Percentiles rank a stretch among this genome's conserved stretches.
These are phyloP conservation scores for Gallinago media DNA, from an alignment of 2,113 vertebrate species.

Conservation along the genomic window DNA sequence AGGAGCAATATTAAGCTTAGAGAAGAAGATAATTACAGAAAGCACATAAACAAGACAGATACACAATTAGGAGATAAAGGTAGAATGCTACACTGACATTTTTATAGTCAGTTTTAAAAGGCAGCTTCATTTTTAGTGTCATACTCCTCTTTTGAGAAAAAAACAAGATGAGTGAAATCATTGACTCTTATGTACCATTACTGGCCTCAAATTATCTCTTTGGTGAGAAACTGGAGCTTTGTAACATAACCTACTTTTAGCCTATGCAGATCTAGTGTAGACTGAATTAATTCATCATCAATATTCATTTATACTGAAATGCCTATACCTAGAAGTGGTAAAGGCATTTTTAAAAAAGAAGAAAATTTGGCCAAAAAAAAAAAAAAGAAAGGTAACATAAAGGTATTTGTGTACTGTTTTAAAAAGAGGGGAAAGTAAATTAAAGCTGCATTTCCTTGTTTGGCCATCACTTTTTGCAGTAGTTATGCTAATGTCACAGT, in stretches of 20 bases:
- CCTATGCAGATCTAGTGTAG: slow-evolving; percentile 2
- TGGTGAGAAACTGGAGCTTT: slow-evolving; percentile 17
- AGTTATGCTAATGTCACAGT: not conserved
- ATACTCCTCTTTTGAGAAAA: not conserved
- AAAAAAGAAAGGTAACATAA: not conserved
- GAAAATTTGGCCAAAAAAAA: not conserved
- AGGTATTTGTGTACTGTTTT: not conserved
- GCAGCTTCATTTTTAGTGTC: not conserved
- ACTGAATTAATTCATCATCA: slow-evolving; percentile 57
- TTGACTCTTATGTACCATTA: slow-evolving; percentile 21
- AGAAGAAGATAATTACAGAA: not conserved
- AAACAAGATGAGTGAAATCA: slow-evolving; percentile 10
- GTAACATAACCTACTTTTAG: slow-evolving; percentile 60
- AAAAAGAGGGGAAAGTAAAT: not conserved
- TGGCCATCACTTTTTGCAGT: not conserved
- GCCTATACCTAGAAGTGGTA: not conserved
- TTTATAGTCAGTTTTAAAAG: not conserved
- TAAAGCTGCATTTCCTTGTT: slow-evolving; percentile 4
- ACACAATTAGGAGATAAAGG: not conserved
- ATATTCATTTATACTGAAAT: slow-evolving; percentile 43
- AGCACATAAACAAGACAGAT: not conserved
- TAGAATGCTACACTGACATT: not conserved
- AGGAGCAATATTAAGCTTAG: not conserved
- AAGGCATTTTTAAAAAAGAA: not conserved
- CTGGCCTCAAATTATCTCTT: slow-evolving; percentile 55